Percentiles rank a stretch among this genome's conserved stretches.
These are phyloP conservation scores for Lacerta viridis DNA, from an alignment of 2,797 vertebrate species.

Conservation along the genomic window DNA sequence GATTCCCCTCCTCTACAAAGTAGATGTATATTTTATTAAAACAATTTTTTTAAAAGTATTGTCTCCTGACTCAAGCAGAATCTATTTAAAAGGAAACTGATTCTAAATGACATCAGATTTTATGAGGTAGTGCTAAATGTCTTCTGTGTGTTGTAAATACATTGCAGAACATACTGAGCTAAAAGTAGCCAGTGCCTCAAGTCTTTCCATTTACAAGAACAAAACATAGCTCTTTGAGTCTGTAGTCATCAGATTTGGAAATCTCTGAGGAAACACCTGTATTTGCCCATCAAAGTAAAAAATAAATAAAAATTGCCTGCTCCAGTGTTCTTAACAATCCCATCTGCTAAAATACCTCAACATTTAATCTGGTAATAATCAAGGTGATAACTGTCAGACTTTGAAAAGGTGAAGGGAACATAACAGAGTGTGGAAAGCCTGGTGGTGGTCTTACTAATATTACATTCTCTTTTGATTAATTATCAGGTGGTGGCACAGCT, in stretches of 20 bases:
- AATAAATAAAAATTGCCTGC: slow-evolving; percentile 59
- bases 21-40: rapidly evolving
- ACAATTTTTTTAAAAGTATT: neutral
- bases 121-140: neutral
- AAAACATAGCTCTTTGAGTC: neutral
- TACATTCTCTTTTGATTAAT: slow-evolving; percentile 69
- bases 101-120: neutral
- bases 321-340: slow-evolving; percentile 61
- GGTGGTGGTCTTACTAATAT: slow-evolving; percentile 62
- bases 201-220: slow-evolving; percentile 16
- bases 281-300: neutral
- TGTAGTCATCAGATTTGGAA: neutral
- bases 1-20: slow-evolving; percentile 41
- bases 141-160: slow-evolving; percentile 20
- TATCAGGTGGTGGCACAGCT: slow-evolving; percentile 79
- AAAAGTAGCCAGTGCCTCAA: neutral
- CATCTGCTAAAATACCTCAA: slow-evolving; percentile 44
- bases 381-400: slow-evolving; percentile 48
- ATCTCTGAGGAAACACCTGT: neutral
- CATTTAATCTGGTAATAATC: slow-evolving; percentile 49
- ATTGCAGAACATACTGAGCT: slow-evolving; percentile 24
- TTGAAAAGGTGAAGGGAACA: slow-evolving; percentile 60
- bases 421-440: slow-evolving; percentile 40
- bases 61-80: slow-evolving; percentile 16
- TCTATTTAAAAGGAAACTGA: slow-evolving; percentile 10